These are phyloP conservation scores for Sporophila hypoxantha DNA, from an alignment of 2,113 vertebrate genomes.

Conservation along the genomic window DNA sequence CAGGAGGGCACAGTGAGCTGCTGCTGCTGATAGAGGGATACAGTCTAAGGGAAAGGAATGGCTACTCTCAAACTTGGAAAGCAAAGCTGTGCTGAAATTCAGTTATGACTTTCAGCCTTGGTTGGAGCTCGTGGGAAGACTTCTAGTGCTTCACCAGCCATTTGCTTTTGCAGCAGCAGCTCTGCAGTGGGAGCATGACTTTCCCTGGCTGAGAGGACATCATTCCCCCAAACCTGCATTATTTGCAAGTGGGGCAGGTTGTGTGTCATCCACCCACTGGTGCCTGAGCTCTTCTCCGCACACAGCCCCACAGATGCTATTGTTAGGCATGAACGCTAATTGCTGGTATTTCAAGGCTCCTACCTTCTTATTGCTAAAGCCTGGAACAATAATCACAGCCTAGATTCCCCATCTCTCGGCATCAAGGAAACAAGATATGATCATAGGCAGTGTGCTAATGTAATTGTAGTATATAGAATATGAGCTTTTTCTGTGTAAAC, in stretches of 20 bases:
- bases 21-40: background rate
- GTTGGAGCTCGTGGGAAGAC: background rate
- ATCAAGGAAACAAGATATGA: constrained; percentile 57
- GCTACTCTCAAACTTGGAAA: background rate
- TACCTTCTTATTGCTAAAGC: constrained; percentile 49
- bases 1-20: background rate
- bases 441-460: constrained; percentile 45
- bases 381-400: constrained; percentile 57
- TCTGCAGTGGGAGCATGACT: background rate
- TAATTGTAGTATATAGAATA: constrained; percentile 58
- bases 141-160: background rate
- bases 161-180: background rate
- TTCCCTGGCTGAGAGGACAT: background rate
- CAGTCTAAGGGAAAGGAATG: background rate
- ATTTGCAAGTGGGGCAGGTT: background rate
- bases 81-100: background rate
- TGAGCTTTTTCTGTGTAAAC: constrained; percentile 47
- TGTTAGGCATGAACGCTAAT: constrained; percentile 37
- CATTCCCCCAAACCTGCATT: background rate
- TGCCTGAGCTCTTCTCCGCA: background rate
- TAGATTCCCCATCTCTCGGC: constrained; percentile 49
- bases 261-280: constrained; percentile 43
- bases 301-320: constrained; percentile 27
- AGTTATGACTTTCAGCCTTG: background rate
- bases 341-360: constrained; percentile 48